phyloP scores from a whole-genome alignment of 2,888 invertebrate species.

The Amphipyra berbera region DNA sequence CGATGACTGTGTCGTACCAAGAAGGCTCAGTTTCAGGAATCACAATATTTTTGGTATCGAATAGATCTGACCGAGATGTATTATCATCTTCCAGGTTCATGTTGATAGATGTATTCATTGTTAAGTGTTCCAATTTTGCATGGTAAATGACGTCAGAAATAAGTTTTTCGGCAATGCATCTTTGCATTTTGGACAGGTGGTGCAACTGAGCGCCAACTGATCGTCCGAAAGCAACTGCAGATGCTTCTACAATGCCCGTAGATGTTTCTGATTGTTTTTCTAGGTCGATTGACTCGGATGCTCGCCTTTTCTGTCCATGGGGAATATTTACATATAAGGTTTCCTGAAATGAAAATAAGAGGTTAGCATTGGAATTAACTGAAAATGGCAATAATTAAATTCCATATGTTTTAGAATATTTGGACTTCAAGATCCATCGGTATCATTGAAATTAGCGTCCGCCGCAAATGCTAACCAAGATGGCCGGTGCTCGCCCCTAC shows the following conservation, averaged over 20 bases:
- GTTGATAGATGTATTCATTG: slow-evolving; percentile 16
- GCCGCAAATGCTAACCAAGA: too few relatives aligned
- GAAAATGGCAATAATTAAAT: too few relatives aligned
- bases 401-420: too few relatives aligned
- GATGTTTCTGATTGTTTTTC: not conserved
- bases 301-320: slow-evolving; percentile 9
- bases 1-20: slow-evolving; percentile 23
- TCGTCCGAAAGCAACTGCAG: slow-evolving; percentile 35
- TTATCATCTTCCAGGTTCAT: not conserved
- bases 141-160: slow-evolving; percentile 53
- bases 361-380: not conserved
- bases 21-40: slow-evolving; percentile 44
- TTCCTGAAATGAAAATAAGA: slow-evolving; percentile 23
- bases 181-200: slow-evolving; percentile 32
- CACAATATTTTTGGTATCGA: not conserved
- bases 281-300: not conserved
- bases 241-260: slow-evolving; percentile 6
- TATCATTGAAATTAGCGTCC: too few relatives aligned
- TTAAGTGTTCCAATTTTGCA: slow-evolving; percentile 34
- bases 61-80: not conserved
- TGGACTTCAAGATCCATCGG: too few relatives aligned
- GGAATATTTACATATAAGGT: slow-evolving; percentile 5
- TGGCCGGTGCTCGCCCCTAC: too few relatives aligned
- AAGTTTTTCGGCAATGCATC: slow-evolving; percentile 52
- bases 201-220: slow-evolving; percentile 42